Evolutionary conservation across 2,113 vertebrate species (phyloP).

Genomic region (Chamaea fasciata): DNA sequence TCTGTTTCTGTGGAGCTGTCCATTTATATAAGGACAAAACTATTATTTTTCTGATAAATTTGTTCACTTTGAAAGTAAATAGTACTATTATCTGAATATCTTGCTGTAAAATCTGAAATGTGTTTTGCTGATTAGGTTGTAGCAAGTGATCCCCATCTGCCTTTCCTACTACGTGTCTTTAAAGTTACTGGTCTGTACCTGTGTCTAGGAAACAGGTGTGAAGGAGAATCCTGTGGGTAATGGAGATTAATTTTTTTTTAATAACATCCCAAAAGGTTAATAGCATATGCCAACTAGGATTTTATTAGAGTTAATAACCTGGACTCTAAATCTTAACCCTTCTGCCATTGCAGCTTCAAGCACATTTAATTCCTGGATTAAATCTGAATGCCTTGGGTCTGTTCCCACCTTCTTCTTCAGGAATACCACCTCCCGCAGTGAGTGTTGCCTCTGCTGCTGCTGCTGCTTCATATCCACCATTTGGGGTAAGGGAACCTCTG

Average conservation of each 20-base stretch:
- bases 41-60: background rate
- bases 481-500: conserved; percentile 82
- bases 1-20: background rate
- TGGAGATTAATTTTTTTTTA: background rate
- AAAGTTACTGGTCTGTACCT: background rate
- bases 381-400: conserved; percentile 97
- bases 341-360: conserved; percentile 87
- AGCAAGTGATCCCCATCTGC: background rate
- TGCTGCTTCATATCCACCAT: conserved; percentile 84
- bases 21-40: background rate
- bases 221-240: background rate
- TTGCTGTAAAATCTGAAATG: background rate
- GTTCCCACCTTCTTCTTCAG: conserved; percentile 88
- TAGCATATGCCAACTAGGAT: background rate
- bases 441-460: conserved; percentile 83
- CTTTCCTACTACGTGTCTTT: background rate
- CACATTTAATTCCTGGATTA: conserved; percentile 96
- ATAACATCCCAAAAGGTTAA: background rate
- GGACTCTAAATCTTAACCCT: conserved; percentile 27
- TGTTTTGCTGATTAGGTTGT: background rate
- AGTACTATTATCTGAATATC: background rate
- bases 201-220: background rate
- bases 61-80: background rate
- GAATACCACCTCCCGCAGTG: conserved; percentile 87
- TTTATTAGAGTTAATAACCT: background rate